Evolutionary conservation across 2,888 invertebrate genomes (phyloP).

Genomic region (Melanchra persicariae): DNA sequence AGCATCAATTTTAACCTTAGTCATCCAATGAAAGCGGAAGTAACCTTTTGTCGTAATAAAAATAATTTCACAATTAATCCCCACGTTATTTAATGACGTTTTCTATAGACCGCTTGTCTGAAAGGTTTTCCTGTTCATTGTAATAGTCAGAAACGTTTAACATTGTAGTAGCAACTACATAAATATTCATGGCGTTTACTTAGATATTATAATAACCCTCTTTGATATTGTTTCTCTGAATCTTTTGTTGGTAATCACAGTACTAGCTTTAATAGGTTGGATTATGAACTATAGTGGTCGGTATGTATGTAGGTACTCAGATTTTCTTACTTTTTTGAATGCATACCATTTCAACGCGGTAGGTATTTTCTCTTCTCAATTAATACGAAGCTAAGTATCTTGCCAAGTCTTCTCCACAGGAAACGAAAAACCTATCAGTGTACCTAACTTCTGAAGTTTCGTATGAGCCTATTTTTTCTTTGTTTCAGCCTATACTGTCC

Average conservation of each 20-base stretch:
- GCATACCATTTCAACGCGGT: background rate
- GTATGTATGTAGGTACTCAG: no score
- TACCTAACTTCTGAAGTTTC: no score
- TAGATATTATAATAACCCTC: background rate
- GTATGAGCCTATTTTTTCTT: no score
- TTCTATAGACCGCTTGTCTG: slow-evolving; percentile 16
- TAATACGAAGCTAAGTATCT: no score
- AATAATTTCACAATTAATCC: slow-evolving; percentile 1
- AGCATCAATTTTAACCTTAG: slow-evolving; percentile 1
- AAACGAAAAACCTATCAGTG: no score
- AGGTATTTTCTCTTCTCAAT: no score
- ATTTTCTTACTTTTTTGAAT: background rate
- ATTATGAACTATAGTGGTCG: background rate
- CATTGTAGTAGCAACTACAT: slow-evolving; percentile 5
- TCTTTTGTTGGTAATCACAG: background rate
- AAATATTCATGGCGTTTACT: background rate
- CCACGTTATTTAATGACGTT: slow-evolving; percentile 12
- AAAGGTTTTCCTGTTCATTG: slow-evolving; percentile 48
- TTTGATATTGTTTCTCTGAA: background rate
- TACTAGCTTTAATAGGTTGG: no score
- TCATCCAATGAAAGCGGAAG: background rate
- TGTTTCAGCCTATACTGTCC: no score
- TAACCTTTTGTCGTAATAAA: slow-evolving; percentile 4
- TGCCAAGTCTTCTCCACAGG: no score
- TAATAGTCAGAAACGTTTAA: slow-evolving; percentile 22